Evolutionary conservation across 2,888 invertebrate genomes (phyloP), one percentile per base, ranked within the genome.

Genomic region (Eurytoma adleriae): DNA sequence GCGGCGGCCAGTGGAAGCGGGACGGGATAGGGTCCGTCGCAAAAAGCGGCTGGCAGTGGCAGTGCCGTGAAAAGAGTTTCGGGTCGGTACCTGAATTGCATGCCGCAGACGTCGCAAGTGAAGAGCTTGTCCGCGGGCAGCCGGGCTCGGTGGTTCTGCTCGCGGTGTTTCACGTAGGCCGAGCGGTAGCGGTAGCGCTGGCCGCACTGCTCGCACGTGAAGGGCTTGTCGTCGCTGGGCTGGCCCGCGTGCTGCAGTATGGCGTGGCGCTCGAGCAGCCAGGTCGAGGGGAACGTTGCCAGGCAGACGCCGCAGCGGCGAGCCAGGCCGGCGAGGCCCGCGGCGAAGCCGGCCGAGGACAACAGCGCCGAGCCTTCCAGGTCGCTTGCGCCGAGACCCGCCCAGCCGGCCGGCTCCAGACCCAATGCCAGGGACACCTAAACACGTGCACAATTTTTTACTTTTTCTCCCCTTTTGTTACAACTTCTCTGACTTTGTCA

Each of bases 201-300:
- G 5, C 97, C 97, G 90, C 97, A 97, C 89, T 97, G 97, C 87
- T 97, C 97, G 91, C 97, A 97, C 61, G 96, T 96, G 91, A 96
- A 97, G 16, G 97, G 96, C 88, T 97, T 97, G 90, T 97, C 97
- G 88, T 96, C 95, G 88, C 92, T 93, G 48, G 92, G 91, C 87
- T 92, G 91, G 2, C 93, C 91, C 79, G 96, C 95, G 91, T 97
- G 97, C 88, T 97, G 96, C 24, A 97, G 91, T 0, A 96, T 94
- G 0, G 96, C 96, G 90, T 97, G 96, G 84, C 96, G 95, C 89
- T 97, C 96, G 72, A 97, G 92, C 54, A 96, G 92, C 96, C 96
- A 96, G n/a, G 95, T 93, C 62, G 96, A 96, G 27, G 97, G 97
- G 89, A 97, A 97, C 40, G 95, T 95, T 50, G 96, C 96, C 86